Evolutionary conservation across 1,140 invertebrate genomes (phyloP).

Genomic region (Drosophila kikkawai): DNA sequence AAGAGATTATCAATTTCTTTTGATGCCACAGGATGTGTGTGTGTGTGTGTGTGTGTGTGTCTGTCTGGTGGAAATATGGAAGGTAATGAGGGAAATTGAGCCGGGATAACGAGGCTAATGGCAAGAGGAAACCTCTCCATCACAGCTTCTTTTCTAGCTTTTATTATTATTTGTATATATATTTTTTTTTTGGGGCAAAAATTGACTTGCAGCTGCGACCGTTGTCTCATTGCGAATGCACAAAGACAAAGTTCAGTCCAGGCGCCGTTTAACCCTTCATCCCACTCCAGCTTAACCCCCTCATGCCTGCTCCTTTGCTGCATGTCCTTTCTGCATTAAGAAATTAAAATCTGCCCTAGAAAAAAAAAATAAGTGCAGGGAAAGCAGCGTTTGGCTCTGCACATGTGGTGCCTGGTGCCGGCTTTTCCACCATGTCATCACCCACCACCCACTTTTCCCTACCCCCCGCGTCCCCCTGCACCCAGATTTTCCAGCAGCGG

Average conservation of each 20-base stretch:
- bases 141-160: neutral
- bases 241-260: conserved; percentile 53
- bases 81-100: conserved; percentile 47
- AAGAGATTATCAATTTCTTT: conserved; percentile 81
- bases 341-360: conserved; percentile 79
- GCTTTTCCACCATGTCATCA: neutral
- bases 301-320: conserved; percentile 4
- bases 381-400: conserved; percentile 28
- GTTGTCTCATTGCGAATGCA: conserved; percentile 58
- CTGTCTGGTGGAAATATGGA: conserved; percentile 12
- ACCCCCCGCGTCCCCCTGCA: too few species aligned
- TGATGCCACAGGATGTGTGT: conserved; percentile 60
- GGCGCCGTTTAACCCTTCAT: conserved; percentile 23
- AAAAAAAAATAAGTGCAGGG: conserved; percentile 58
- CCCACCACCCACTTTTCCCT: neutral
- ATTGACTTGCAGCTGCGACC: conserved; percentile 42
- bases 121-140: conserved; percentile 24
- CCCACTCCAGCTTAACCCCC: neutral
- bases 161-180: neutral
- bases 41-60: conserved; percentile 13
- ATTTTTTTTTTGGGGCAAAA: conserved; percentile 5
- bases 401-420: conserved; percentile 59
- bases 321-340: conserved; percentile 79
- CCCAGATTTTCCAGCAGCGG: conserved; percentile 1
- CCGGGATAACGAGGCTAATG: conserved; percentile 49